Percentiles rank a stretch among this genome's conserved stretches.
Evolutionary conservation across 2,888 invertebrate species (phyloP).

Genomic region (Orthosia gracilis): DNA sequence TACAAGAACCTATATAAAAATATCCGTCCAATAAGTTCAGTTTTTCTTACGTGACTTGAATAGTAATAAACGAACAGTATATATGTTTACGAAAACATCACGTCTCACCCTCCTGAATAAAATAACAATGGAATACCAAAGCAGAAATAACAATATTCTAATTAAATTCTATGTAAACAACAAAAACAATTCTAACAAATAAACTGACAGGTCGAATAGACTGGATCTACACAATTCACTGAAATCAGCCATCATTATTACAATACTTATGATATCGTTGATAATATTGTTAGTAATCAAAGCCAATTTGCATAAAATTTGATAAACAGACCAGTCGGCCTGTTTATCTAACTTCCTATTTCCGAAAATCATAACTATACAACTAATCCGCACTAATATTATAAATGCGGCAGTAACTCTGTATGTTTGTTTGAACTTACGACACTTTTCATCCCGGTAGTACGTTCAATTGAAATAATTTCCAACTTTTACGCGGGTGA

Average conservation of each 20-base stretch:
- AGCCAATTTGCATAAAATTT: background rate
- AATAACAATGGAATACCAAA: background rate
- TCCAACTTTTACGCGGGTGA: no score
- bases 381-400: no score
- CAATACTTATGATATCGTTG: background rate
- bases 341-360: no score
- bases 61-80: conserved; percentile 8
- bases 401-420: no score
- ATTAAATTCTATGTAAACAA: background rate
- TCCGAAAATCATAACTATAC: no score
- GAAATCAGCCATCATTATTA: background rate
- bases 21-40: background rate
- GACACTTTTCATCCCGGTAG: no score
- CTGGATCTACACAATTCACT: background rate
- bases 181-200: conserved; percentile 5
- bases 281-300: no score
- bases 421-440: no score
- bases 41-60: conserved; percentile 3
- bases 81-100: conserved; percentile 27
- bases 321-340: no score
- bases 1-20: background rate
- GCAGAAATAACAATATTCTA: conserved; percentile 16
- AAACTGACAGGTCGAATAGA: background rate
- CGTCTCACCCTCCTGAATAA: conserved; percentile 16
- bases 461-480: no score